A percentile compares a stretch with the other conserved stretches of the same genome.
These are phyloP conservation scores for Bolborhynchus lineola DNA, from an alignment of 2,113 vertebrate genomes.

Conservation along the genomic window DNA sequence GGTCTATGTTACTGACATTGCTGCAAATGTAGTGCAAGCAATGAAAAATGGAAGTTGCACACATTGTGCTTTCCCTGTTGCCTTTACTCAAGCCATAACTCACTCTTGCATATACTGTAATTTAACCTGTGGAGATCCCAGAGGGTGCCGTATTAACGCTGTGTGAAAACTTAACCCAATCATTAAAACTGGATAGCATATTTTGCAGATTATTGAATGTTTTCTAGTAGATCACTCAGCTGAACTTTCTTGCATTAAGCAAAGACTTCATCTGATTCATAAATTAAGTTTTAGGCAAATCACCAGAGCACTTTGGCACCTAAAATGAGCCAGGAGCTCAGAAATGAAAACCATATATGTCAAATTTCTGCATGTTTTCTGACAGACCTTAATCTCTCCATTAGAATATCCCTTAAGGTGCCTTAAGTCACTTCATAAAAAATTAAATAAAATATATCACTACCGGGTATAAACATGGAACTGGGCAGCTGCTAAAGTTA, in stretches of 20 bases:
- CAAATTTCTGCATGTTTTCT: not conserved
- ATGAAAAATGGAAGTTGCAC: conserved; percentile 62
- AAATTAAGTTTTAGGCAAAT: not conserved
- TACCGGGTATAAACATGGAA: not conserved
- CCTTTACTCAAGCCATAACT: conserved; percentile 57
- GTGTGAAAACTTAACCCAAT: conserved; percentile 1
- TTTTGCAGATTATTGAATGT: conserved; percentile 21
- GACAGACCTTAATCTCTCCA: not conserved
- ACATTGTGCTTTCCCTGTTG: conserved; percentile 24
- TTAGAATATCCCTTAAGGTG: not conserved
- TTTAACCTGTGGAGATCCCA: conserved; percentile 65
- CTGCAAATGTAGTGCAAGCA: conserved; percentile 55
- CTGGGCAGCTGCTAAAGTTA: not conserved
- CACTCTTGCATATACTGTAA: conserved; percentile 69
- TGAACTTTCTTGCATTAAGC: not conserved
- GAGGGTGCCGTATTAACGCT: conserved; percentile 51
- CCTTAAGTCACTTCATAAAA: not conserved
- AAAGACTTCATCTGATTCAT: not conserved
- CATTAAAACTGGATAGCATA: conserved; percentile 22
- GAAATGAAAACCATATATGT: not conserved
- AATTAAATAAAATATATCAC: not conserved
- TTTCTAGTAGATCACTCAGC: conserved; percentile 1
- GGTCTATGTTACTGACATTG: conserved; percentile 41
- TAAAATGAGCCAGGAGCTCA: not conserved
- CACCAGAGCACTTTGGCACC: not conserved